Evolutionary conservation across 1,140 invertebrate genomes (phyloP).

Genomic region (Glossosoma conforme): DNA sequence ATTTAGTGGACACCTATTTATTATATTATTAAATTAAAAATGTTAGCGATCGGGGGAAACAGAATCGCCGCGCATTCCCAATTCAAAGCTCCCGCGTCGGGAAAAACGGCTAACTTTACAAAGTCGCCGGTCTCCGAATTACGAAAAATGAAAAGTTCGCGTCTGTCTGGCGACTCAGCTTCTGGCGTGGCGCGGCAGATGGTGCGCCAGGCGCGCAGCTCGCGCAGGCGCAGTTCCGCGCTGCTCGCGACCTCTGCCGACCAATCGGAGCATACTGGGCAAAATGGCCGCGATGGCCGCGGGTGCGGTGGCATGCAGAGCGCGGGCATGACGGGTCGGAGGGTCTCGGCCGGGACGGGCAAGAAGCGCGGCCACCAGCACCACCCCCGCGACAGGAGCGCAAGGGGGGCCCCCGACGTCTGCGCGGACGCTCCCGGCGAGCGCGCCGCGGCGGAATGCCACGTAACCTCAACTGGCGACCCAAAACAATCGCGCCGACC

Average conservation of each 20-base stretch:
- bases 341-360: constrained; percentile 34
- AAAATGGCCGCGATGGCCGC: constrained; percentile 36
- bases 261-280: constrained; percentile 36
- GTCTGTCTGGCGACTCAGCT: constrained; percentile 16
- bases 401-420: constrained; percentile 45
- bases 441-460: constrained; percentile 47
- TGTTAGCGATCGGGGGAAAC: constrained; percentile 12
- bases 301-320: constrained; percentile 15
- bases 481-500: constrained; percentile 31
- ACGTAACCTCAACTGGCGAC: constrained; percentile 47
- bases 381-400: constrained; percentile 53
- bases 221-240: constrained; percentile 19
- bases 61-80: constrained; percentile 8
- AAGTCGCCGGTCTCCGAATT: constrained; percentile 15
- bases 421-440: constrained; percentile 55
- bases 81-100: constrained; percentile 10
- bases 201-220: constrained; percentile 7
- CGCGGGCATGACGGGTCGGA: constrained; percentile 16
- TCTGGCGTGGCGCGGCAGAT: constrained; percentile 15
- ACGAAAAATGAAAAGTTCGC: constrained; percentile 22
- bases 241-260: constrained; percentile 17
- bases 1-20: neutral
- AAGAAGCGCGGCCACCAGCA: constrained; percentile 65
- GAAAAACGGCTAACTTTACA: constrained; percentile 5
- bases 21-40: neutral